Evolutionary conservation across 2,113 vertebrate species (phyloP), one percentile per base, ranked within the genome.

Genomic region (Strix uralensis): DNA sequence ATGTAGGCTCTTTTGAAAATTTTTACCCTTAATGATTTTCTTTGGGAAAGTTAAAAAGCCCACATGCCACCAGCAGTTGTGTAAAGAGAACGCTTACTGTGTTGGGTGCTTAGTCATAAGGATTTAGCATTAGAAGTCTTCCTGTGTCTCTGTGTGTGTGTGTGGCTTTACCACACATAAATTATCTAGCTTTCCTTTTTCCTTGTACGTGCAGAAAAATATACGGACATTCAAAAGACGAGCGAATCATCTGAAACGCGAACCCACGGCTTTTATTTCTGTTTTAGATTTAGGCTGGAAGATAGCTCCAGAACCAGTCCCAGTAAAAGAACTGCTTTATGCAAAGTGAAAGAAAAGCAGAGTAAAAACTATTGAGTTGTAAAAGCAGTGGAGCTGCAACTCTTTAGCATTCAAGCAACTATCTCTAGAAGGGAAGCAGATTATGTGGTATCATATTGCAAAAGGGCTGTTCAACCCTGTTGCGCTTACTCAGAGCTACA

Each of bases 121-220:
- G 74, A 86, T 88, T 95, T 90, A 96, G 81, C 91, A 66, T 82
- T 82, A 89, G 81, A 89, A 95, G 51, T 73, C 61, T 90, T 88
- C 81, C 93, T 91, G 89, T 94, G 89, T 95, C 54, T 95, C 9
- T 72, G 13, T 91, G 61, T n/a, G 73, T 49, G 90, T 20, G 29
- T 95, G 95, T 95, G 93, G 91, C 87, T 97, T 97, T 80, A 85
- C 87, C 94, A 88, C 94, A 95, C 93, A 97, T 92, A 97, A 97
- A 97, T 97, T 94, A 97, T 86, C 89, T 75, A 61, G 89, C 94
- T 96, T 95, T 90, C 79, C 71, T 96, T 93, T 97, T 67, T 81
- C 81, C 89, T 94, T 87, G 80, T 92, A 86, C 49, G 9, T 90
- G 84, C 2, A 0, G 87, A 93, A 95, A 96, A 96, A 92, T 83